Evolutionary conservation across 2,888 invertebrate genomes (phyloP).

Genomic region (Tanypteryx hageni): DNA sequence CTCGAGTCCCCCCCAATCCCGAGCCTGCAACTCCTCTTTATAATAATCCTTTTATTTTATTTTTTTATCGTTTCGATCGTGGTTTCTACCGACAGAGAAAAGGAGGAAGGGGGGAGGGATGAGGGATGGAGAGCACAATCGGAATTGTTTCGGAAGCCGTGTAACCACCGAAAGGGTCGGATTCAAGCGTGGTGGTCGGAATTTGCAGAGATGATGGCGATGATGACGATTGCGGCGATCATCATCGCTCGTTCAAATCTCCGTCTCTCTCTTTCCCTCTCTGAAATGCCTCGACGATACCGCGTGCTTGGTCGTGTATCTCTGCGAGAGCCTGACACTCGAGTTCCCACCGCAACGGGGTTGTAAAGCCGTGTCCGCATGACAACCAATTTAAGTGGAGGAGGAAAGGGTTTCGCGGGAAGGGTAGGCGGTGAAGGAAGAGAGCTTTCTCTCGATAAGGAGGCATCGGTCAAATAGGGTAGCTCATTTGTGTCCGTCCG

Average conservation of each 20-base stretch:
- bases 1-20: not conserved
- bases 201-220: conserved; percentile 38
- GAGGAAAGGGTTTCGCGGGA: not conserved
- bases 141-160: conserved; percentile 52
- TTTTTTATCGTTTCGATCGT: not conserved
- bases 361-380: not conserved
- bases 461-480: not conserved
- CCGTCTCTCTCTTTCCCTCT: not conserved
- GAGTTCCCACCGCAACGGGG: not conserved
- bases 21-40: conserved; percentile 15
- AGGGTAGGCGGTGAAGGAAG: not conserved
- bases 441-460: not conserved
- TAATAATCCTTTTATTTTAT: conserved; percentile 9
- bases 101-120: not conserved
- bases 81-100: not conserved
- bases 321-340: not conserved
- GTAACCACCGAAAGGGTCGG: not conserved
- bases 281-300: not conserved
- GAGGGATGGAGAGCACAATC: conserved; percentile 11
- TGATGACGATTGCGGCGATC: not conserved
- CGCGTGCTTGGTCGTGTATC: not conserved
- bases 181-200: conserved; percentile 31
- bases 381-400: not conserved
- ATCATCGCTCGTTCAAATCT: not conserved
- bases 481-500: conserved; percentile 15